Base-by-base conservation (phyloP, 2,113 vertebrate genomes). In the Microtus montanus region DNA sequence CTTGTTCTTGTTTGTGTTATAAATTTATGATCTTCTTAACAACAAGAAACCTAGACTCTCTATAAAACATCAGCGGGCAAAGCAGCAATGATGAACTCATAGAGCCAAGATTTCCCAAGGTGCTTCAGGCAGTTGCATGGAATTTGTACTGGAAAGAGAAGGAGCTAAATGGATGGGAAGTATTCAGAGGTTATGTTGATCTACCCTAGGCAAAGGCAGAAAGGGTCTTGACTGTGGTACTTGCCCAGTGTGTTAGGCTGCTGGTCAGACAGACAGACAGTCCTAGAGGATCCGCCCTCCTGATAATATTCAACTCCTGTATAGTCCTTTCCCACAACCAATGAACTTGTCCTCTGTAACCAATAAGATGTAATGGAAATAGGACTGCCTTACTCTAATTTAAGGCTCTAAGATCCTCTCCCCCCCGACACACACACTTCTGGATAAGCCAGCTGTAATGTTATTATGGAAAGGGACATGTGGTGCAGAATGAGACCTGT, bases 11-110 rank as follows among this genome's bases (percentile, higher is more conserved):
- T 74, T 94, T 91, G 78, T 41, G 64, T 74, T 83, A 91, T 73
- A 92, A 92, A 87, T 93, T 79, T 64, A 83, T 83, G 68, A 83
- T 92, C 28, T 83, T 80, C 44, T 92, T 86, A 91, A 44, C 28
- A 73, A 38, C 20, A 78, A 38, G 52, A 95, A 94, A 86, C 10
- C 2, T 61, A 77, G 75, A 84, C 14, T 83, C 14, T 83, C 94
- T 87, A 49, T 49, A 52, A 70, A 70, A 26, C 19, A 70, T 24
- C 84, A 70, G 44, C 26, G 33, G 20, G 12, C 20, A 87, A 49
- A 70, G 13, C 35, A 52, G 38, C 26, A 73, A 41, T 28, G 49
- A 80, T 54, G 73, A 68, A 54, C 28, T 93, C 64, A 52, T 54
- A 89, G 73, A 86, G 47, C 24, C 68, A 52, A 33, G 77, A n/a